Percentiles rank a stretch among this genome's conserved stretches.
phyloP scores from a whole-genome alignment of 2,888 invertebrate genomes.

The Phortica magna region DNA sequence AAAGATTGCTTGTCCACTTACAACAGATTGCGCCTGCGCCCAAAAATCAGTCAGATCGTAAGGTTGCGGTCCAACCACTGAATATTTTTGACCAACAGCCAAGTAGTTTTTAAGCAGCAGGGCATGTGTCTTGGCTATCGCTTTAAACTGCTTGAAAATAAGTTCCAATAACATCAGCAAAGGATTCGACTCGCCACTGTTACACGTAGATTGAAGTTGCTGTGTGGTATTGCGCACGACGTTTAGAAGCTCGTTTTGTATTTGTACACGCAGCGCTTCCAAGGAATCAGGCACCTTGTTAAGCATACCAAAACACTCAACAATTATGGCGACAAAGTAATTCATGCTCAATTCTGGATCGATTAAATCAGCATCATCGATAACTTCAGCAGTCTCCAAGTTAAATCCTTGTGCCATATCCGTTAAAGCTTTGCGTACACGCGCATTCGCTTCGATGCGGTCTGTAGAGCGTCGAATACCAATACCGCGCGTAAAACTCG shows the following conservation, averaged over 20 bases:
- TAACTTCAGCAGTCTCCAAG: slow-evolving; percentile 78
- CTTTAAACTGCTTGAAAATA: slow-evolving; percentile 89
- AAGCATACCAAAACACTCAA: slow-evolving; percentile 90
- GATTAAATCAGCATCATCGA: slow-evolving; percentile 81
- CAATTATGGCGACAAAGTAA: slow-evolving; percentile 87
- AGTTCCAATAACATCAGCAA: slow-evolving; percentile 84
- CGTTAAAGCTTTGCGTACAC: slow-evolving; percentile 80
- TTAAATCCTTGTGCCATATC: slow-evolving; percentile 79
- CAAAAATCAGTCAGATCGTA: slow-evolving; percentile 90
- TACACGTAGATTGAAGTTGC: slow-evolving; percentile 81
- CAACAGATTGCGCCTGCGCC: slow-evolving; percentile 93
- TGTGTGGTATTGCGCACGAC: slow-evolving; percentile 90
- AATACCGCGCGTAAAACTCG: slow-evolving; percentile 81
- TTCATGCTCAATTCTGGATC: slow-evolving; percentile 83
- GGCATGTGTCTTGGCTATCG: slow-evolving; percentile 87
- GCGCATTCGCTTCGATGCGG: slow-evolving; percentile 79
- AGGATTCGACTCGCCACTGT: slow-evolving; percentile 71
- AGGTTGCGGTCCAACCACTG: slow-evolving; percentile 75
- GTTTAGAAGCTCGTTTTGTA: slow-evolving; percentile 88
- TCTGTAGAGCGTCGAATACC: slow-evolving; percentile 81
- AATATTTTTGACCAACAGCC: slow-evolving; percentile 82
- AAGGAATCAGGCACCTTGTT: slow-evolving; percentile 91
- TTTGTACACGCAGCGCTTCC: slow-evolving; percentile 89
- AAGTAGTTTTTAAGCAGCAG: slow-evolving; percentile 83
- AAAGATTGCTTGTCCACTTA: slow-evolving; percentile 78